Evolutionary conservation across 2,797 vertebrate species (phyloP).

Genomic region (Hyperoplus immaculatus): DNA sequence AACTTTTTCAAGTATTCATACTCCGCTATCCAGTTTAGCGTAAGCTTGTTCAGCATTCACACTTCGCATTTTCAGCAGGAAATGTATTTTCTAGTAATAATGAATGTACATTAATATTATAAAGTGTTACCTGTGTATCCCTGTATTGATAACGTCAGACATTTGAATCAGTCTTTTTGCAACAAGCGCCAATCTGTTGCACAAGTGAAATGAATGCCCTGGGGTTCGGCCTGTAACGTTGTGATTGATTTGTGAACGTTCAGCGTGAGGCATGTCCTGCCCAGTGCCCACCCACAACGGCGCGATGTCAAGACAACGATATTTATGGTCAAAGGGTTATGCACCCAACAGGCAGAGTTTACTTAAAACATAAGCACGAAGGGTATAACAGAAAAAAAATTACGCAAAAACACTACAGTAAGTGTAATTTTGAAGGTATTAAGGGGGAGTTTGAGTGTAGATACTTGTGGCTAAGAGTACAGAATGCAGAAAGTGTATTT

Average conservation of each 20-base stretch:
- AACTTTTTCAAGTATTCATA: too few species aligned
- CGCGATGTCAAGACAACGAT: conserved; percentile 65
- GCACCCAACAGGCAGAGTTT: conserved; percentile 45
- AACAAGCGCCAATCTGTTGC: conserved; percentile 33
- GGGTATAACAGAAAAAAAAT: not conserved
- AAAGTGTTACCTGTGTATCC: conserved; percentile 28
- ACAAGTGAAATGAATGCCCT: conserved; percentile 46
- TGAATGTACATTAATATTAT: too few species aligned
- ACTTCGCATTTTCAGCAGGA: too few species aligned
- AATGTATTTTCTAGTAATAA: too few species aligned
- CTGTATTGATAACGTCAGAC: conserved; percentile 45
- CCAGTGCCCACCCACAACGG: conserved; percentile 81
- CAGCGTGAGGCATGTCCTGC: conserved; percentile 60
- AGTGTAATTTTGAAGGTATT: not conserved
- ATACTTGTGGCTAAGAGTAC: not conserved
- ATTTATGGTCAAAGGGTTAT: conserved; percentile 70
- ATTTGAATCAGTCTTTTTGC: conserved; percentile 35
- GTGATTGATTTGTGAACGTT: conserved; percentile 73
- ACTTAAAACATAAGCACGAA: conserved; percentile 51
- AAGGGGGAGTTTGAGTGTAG: not conserved
- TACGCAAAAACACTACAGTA: not conserved
- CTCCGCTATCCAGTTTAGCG: too few species aligned
- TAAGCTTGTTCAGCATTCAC: too few species aligned
- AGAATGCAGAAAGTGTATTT: conserved; percentile 21
- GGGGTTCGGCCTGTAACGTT: conserved; percentile 40